Conservation (phyloP, 2,888 invertebrate species). For the Chelonus formosanus region DNA sequence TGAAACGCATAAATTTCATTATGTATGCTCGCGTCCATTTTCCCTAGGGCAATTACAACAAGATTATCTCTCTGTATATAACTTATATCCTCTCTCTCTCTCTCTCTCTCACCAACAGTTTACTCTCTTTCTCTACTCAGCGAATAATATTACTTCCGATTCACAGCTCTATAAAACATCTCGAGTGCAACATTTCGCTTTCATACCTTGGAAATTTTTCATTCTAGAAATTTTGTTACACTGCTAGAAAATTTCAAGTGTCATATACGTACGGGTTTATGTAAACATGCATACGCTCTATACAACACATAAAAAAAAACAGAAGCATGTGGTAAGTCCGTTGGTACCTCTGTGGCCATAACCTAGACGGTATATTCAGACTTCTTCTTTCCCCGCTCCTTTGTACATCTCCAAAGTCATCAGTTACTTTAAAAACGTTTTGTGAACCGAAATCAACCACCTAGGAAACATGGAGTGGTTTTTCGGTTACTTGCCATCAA, state of each 20-base stretch:
- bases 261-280: conserved; percentile 22
- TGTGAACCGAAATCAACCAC: not conserved
- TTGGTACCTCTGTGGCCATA: not conserved
- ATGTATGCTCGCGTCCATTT: conserved; percentile 31
- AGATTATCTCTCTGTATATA: conserved; percentile 34
- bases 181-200: conserved; percentile 29
- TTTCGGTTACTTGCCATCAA: conserved; percentile 2
- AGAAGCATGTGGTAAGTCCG: conserved; percentile 18
- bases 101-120: not conserved
- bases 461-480: not conserved
- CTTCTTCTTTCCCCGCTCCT: not conserved
- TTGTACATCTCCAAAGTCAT: conserved; percentile 1
- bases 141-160: conserved; percentile 37
- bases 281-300: conserved; percentile 7
- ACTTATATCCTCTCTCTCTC: conserved; percentile 7
- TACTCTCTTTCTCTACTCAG: conserved; percentile 18
- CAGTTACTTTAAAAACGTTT: not conserved
- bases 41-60: conserved; percentile 34
- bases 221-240: conserved; percentile 26
- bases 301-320: not conserved
- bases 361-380: not conserved
- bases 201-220: conserved; percentile 27
- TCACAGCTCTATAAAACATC: conserved; percentile 32
- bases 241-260: conserved; percentile 31
- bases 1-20: conserved; percentile 34